Percentiles rank a stretch among this genome's conserved stretches.
These are phyloP conservation scores for Thomomys bottae DNA, from an alignment of 2,113 vertebrate species.

Conservation along the genomic window DNA sequence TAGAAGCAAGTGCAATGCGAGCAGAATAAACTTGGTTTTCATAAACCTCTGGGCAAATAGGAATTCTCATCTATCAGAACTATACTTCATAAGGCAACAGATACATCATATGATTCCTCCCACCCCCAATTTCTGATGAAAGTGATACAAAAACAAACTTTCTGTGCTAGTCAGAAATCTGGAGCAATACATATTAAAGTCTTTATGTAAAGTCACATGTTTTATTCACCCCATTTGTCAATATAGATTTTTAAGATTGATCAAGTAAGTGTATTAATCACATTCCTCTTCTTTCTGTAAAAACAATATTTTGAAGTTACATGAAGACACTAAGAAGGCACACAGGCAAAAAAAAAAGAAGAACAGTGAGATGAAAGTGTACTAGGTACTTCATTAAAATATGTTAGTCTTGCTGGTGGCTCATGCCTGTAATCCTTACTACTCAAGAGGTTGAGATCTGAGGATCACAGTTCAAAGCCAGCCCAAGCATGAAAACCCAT, in stretches of 20 bases:
- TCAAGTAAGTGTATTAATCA: background rate
- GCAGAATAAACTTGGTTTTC: background rate
- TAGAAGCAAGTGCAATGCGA: background rate
- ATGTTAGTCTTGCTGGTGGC: too few relatives aligned
- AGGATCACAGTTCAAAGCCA: too few relatives aligned
- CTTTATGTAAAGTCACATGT: background rate
- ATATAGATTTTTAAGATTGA: conserved; percentile 5
- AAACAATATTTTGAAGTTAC: background rate
- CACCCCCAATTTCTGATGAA: background rate
- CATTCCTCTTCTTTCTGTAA: conserved; percentile 35
- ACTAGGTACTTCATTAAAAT: background rate
- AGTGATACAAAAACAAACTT: conserved; percentile 6
- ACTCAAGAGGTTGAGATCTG: too few relatives aligned
- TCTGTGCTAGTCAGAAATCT: background rate
- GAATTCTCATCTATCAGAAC: background rate
- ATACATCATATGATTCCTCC: background rate
- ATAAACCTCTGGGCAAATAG: background rate
- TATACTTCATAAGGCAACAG: background rate
- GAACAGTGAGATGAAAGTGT: background rate
- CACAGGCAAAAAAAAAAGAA: background rate
- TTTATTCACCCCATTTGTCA: background rate
- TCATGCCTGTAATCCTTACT: too few relatives aligned
- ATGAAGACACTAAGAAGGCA: background rate
- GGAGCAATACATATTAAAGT: background rate
- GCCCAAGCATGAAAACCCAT: too few relatives aligned